Conservation (phyloP, 2,797 vertebrate species). For the Mus minutoides region DNA sequence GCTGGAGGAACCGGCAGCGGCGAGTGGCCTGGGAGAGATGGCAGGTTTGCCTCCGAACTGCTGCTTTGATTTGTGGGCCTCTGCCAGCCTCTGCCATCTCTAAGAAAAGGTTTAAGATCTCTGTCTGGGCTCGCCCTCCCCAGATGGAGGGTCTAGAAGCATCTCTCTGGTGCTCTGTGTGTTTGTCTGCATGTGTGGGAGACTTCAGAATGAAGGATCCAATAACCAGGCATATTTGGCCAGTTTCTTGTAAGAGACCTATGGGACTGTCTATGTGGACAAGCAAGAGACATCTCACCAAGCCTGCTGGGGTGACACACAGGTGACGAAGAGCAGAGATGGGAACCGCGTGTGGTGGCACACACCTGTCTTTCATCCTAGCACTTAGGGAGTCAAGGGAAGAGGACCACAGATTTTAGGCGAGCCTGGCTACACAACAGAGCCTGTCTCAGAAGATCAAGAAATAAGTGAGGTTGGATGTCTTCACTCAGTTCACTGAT, state of each 20-base stretch:
- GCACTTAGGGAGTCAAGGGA: not conserved
- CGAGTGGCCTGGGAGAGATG: not conserved
- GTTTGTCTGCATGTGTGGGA: not conserved
- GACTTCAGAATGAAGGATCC: not conserved
- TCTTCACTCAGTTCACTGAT: not conserved
- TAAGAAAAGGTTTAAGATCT: conserved; percentile 53
- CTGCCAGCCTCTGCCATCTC: conserved; percentile 6
- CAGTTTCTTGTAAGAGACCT: not conserved
- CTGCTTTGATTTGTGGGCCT: conserved; percentile 53
- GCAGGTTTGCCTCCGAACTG: not conserved
- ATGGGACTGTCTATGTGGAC: not conserved
- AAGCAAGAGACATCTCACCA: conserved; percentile 5
- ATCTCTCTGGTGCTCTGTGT: not conserved
- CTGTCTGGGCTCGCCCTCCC: not conserved
- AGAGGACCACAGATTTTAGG: not conserved
- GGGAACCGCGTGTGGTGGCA: not conserved
- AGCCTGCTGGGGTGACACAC: not conserved
- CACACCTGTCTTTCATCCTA: not conserved
- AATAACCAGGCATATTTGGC: not conserved
- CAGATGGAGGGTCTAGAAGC: not conserved
- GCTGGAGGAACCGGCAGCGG: not conserved
- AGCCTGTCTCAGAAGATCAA: not conserved
- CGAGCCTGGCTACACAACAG: not conserved
- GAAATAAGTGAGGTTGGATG: not conserved
- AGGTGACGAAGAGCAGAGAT: not conserved